Conservation (phyloP, 2,888 invertebrate genomes). For the Epiperipatus broadwayi region DNA sequence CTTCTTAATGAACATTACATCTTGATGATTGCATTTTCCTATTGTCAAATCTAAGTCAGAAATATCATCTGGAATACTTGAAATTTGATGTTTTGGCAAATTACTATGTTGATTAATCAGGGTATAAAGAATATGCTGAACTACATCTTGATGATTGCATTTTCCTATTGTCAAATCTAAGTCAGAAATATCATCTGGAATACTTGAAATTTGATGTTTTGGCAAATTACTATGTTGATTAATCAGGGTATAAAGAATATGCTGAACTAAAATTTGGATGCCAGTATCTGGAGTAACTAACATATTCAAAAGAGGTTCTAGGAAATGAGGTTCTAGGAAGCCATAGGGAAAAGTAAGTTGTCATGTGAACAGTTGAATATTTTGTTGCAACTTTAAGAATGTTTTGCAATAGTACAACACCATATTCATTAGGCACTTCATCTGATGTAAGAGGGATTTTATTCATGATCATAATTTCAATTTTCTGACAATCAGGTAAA, state of each 20-base stretch:
- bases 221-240: slow-evolving; percentile 67
- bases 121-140: too few species aligned
- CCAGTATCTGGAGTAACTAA: slow-evolving; percentile 60
- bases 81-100: too few species aligned
- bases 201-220: too few species aligned
- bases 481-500: slow-evolving; percentile 93
- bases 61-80: too few species aligned
- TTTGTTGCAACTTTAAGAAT: slow-evolving; percentile 79
- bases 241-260: slow-evolving; percentile 81
- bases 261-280: slow-evolving; percentile 69
- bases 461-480: slow-evolving; percentile 97
- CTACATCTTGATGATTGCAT: too few species aligned
- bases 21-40: slow-evolving; percentile 67
- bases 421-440: slow-evolving; percentile 38
- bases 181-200: too few species aligned
- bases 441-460: slow-evolving; percentile 49
- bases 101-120: too few species aligned
- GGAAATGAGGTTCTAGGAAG: too few species aligned
- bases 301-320: slow-evolving; percentile 73
- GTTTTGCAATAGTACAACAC: slow-evolving; percentile 63
- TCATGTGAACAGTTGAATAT: slow-evolving; percentile 74
- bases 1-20: slow-evolving; percentile 87
- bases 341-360: too few species aligned
- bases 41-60: slow-evolving; percentile 53
- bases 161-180: too few species aligned